Conservation (phyloP, 2,797 vertebrate species). For the Anguilla megastoma region DNA sequence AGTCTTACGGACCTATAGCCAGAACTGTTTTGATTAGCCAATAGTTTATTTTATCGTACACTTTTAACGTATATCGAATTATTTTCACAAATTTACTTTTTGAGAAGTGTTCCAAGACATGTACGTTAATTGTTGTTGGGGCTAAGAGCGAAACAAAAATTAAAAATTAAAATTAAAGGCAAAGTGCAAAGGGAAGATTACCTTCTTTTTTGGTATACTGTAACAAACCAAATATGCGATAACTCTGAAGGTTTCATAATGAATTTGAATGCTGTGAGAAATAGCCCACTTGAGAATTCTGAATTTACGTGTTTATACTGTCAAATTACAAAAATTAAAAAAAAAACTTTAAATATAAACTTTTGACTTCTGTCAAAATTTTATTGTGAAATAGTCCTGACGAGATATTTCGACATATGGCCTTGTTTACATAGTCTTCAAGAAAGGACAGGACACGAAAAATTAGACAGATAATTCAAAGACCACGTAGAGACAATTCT, state of each 20-base stretch:
- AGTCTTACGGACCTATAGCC: not conserved
- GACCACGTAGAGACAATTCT: constrained; percentile 76
- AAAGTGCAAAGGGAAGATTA: not conserved
- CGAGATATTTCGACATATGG: constrained; percentile 81
- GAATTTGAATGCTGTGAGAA: not conserved
- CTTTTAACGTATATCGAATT: not conserved
- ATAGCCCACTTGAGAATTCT: not conserved
- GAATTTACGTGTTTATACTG: not conserved
- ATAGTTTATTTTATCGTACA: not conserved
- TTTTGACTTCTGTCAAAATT: constrained; percentile 63
- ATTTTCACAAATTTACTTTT: not conserved
- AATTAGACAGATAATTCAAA: constrained; percentile 81
- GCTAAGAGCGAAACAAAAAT: not conserved
- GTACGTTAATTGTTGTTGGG: not conserved
- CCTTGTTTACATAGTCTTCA: constrained; percentile 79
- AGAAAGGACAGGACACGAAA: constrained; percentile 70
- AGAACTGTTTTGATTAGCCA: not conserved
- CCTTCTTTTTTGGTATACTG: not conserved
- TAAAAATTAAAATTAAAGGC: not conserved
- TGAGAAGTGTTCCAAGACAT: not conserved
- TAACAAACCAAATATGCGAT: not conserved
- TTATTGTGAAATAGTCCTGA: constrained; percentile 84
- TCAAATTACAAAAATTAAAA: not conserved
- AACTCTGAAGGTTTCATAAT: not conserved
- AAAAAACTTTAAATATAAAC: not conserved